Conservation (phyloP, 2,888 invertebrate genomes). For the Eucriotettix oculatus region DNA sequence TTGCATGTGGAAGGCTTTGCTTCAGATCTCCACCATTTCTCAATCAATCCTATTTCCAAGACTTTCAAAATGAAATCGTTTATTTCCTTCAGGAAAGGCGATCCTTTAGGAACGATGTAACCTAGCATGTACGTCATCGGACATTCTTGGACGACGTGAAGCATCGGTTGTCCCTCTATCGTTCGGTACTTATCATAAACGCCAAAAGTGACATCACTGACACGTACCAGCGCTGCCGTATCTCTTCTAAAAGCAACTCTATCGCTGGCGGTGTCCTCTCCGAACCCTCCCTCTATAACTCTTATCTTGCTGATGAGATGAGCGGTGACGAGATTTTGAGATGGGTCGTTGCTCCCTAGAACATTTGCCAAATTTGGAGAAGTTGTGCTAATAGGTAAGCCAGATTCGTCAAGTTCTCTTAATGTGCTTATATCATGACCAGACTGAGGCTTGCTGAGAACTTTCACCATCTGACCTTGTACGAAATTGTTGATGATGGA, state of each 20-base stretch:
- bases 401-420: slow-evolving; percentile 24
- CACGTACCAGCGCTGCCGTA: neutral
- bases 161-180: neutral
- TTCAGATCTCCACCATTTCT: too few relatives aligned
- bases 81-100: neutral
- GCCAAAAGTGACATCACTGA: neutral
- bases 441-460: slow-evolving; percentile 26
- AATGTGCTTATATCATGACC: slow-evolving; percentile 28
- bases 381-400: slow-evolving; percentile 23
- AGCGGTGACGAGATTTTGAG: neutral
- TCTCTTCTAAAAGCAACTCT: neutral
- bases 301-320: neutral
- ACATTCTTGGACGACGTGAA: neutral
- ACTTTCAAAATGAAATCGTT: too few relatives aligned
- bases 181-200: neutral
- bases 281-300: neutral
- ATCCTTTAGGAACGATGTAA: neutral
- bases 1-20: too few relatives aligned
- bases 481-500: slow-evolving; percentile 16
- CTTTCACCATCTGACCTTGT: slow-evolving; percentile 27
- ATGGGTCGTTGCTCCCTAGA: neutral
- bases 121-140: neutral
- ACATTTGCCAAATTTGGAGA: slow-evolving; percentile 21
- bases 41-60: too few relatives aligned
- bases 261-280: neutral